A percentile compares a stretch with the other conserved stretches of the same genome.
Evolutionary conservation across 92 coral and sea anemone species (phyloP).

Genomic region (Virgularia gustaviana): DNA sequence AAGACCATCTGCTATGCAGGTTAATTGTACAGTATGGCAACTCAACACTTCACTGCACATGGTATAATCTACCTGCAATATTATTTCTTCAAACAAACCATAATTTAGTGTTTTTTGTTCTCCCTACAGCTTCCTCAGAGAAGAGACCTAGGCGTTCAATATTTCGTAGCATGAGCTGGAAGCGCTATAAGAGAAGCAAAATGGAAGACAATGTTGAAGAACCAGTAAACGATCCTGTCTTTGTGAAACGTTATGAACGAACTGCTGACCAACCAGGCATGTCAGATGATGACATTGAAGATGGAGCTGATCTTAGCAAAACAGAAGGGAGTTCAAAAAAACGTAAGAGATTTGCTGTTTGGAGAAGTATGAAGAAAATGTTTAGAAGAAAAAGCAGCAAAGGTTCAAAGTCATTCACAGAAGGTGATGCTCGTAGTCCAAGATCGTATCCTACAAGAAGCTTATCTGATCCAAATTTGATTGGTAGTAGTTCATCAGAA

Average conservation of each 20-base stretch:
- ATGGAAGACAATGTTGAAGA: conserved; percentile 22
- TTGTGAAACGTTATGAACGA: conserved; percentile 1
- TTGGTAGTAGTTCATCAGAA: neutral
- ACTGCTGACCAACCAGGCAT: neutral
- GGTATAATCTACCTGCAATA: no score
- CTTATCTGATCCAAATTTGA: conserved; percentile 28
- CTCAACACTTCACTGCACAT: no score
- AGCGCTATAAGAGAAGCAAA: conserved; percentile 20
- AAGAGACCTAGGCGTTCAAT: conserved; percentile 26
- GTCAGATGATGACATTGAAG: conserved; percentile 18
- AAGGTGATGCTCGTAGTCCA: conserved; percentile 14
- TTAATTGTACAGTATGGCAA: no score
- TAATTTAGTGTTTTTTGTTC: neutral
- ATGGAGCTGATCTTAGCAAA: neutral
- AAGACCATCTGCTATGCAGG: no score
- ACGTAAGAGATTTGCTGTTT: conserved; percentile 35
- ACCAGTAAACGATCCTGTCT: neutral
- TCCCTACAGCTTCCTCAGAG: conserved; percentile 1
- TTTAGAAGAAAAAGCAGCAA: conserved; percentile 75
- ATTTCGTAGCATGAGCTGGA: conserved; percentile 37
- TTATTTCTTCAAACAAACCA: neutral
- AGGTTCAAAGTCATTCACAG: conserved; percentile 80
- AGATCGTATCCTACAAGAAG: conserved; percentile 3
- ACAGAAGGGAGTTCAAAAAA: conserved; percentile 24
- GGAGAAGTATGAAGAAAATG: conserved; percentile 76